phyloP scores from a whole-genome alignment of 2,113 vertebrate genomes.

The Colistium nudipinnis region DNA sequence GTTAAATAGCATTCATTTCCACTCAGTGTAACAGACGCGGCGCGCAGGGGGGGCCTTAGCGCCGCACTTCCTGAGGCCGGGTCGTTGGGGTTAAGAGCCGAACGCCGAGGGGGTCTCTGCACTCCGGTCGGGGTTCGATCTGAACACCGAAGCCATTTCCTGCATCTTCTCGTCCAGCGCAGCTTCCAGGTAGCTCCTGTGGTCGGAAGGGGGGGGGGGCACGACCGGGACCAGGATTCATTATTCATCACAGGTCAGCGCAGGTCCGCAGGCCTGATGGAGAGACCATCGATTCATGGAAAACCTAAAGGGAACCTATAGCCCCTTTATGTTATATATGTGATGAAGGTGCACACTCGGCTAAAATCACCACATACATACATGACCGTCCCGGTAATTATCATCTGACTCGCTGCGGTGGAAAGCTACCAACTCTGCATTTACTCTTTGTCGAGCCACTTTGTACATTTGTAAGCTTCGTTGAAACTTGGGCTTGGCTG shows the following conservation, averaged over 20 bases:
- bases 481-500: too few species aligned
- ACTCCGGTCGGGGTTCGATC: constrained; percentile 63
- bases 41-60: constrained; percentile 41
- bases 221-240: constrained; percentile 68
- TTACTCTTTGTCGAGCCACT: not conserved
- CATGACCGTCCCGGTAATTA: not conserved
- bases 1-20: constrained; percentile 49
- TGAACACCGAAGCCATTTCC: constrained; percentile 77
- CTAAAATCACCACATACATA: not conserved
- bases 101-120: constrained; percentile 44
- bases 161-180: constrained; percentile 56
- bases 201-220: constrained; percentile 72
- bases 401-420: not conserved
- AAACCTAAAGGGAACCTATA: constrained; percentile 45
- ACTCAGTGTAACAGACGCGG: constrained; percentile 19
- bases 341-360: constrained; percentile 31
- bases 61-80: constrained; percentile 72
- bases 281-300: constrained; percentile 76
- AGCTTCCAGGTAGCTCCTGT: constrained; percentile 79
- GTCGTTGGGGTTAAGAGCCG: constrained; percentile 80
- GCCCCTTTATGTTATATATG: not conserved
- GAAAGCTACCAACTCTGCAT: not conserved
- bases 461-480: too few species aligned
- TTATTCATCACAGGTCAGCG: constrained; percentile 81
- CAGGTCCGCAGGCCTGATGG: constrained; percentile 70